These are phyloP conservation scores for Prionace glauca DNA, from an alignment of 2,797 vertebrate genomes.

Conservation along the genomic window DNA sequence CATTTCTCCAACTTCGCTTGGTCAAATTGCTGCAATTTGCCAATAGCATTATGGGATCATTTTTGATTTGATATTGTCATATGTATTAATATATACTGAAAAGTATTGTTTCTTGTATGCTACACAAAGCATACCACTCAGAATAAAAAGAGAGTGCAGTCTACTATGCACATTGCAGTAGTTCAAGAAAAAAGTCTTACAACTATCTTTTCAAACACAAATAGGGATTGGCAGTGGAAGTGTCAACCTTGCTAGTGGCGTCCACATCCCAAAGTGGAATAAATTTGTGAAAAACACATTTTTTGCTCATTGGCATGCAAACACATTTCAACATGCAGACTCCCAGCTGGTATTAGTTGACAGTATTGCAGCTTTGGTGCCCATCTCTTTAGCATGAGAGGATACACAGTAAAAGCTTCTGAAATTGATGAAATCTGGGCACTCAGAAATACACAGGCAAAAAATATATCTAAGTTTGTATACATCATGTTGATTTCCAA, in stretches of 20 bases:
- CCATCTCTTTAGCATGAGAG: background rate
- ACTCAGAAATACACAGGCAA: background rate
- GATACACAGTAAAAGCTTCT: background rate
- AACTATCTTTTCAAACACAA: too few relatives aligned
- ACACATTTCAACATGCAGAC: background rate
- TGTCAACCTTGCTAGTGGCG: too few relatives aligned
- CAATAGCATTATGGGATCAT: background rate
- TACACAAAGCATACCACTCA: too few relatives aligned
- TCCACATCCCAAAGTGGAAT: background rate
- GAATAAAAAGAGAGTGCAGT: too few relatives aligned
- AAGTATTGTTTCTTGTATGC: too few relatives aligned
- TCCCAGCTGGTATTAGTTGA: background rate
- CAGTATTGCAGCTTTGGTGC: background rate
- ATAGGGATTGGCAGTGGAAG: too few relatives aligned
- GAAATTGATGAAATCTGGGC: background rate
- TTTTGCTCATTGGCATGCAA: background rate
- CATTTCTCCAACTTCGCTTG: background rate
- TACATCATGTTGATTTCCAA: background rate
- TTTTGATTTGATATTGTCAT: background rate
- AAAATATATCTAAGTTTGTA: background rate
- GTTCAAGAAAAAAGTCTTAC: too few relatives aligned
- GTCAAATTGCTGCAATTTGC: background rate
- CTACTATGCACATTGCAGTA: too few relatives aligned
- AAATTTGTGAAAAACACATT: background rate
- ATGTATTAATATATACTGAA: too few relatives aligned